phyloP scores from a whole-genome alignment of 2,113 vertebrate species.

The Columba janthina region DNA sequence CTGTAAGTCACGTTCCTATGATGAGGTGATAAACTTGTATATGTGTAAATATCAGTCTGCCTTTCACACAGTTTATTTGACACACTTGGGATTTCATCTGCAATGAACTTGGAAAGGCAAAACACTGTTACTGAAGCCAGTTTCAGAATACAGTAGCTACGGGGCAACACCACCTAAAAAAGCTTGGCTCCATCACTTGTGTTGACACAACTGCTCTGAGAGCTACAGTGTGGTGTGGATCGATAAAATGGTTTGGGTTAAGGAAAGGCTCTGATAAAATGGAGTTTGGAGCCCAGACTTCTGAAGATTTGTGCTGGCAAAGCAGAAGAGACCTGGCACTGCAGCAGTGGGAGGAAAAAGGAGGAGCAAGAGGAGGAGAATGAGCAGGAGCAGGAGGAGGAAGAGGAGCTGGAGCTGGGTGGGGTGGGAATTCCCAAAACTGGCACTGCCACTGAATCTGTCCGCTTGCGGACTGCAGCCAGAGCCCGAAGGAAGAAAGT shows the following conservation, averaged over 20 bases:
- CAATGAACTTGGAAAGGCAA: background rate
- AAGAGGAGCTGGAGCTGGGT: background rate
- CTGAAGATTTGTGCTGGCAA: background rate
- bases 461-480: background rate
- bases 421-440: background rate
- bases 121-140: background rate
- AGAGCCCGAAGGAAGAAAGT: background rate
- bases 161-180: background rate
- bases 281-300: background rate
- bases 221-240: accelerated
- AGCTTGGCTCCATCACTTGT: background rate
- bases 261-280: background rate
- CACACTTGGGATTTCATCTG: background rate
- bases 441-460: background rate
- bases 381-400: background rate
- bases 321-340: background rate
- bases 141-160: background rate
- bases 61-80: background rate
- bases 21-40: background rate
- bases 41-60: slow-evolving; percentile 3
- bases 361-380: background rate
- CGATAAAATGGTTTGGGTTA: background rate
- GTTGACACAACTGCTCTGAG: background rate
- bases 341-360: background rate
- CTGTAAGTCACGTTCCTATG: background rate